Evolutionary conservation across 2,888 invertebrate genomes (phyloP).

Genomic region (Lutraria lutraria): DNA sequence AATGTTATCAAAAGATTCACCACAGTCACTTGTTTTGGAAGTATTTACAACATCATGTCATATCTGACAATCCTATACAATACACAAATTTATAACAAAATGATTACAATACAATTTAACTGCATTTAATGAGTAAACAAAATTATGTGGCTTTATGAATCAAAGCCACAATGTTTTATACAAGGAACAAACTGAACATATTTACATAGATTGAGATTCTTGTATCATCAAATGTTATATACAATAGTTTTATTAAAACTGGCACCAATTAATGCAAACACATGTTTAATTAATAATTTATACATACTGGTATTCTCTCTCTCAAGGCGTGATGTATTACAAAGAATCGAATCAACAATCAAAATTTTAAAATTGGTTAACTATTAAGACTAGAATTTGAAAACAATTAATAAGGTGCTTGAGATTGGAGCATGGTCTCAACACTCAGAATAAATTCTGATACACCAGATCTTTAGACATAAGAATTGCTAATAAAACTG

Average conservation of each 20-base stretch:
- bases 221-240: neutral
- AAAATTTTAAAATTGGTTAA: too few relatives aligned
- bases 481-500: too few relatives aligned
- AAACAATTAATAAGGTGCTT: too few relatives aligned
- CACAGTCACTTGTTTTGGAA: neutral
- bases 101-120: neutral
- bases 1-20: neutral
- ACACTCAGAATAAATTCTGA: too few relatives aligned
- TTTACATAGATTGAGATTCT: neutral
- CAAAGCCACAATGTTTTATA: neutral
- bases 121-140: neutral
- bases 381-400: too few relatives aligned
- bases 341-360: too few relatives aligned
- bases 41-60: neutral
- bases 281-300: neutral
- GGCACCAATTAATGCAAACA: neutral
- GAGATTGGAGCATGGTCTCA: too few relatives aligned
- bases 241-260: neutral
- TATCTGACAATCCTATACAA: neutral
- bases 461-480: too few relatives aligned
- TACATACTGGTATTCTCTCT: neutral
- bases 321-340: too few relatives aligned
- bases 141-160: neutral
- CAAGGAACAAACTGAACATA: neutral
- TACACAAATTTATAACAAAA: neutral